These are phyloP conservation scores for Synchiropus splendidus DNA, from an alignment of 2,113 vertebrate species.

Conservation along the genomic window DNA sequence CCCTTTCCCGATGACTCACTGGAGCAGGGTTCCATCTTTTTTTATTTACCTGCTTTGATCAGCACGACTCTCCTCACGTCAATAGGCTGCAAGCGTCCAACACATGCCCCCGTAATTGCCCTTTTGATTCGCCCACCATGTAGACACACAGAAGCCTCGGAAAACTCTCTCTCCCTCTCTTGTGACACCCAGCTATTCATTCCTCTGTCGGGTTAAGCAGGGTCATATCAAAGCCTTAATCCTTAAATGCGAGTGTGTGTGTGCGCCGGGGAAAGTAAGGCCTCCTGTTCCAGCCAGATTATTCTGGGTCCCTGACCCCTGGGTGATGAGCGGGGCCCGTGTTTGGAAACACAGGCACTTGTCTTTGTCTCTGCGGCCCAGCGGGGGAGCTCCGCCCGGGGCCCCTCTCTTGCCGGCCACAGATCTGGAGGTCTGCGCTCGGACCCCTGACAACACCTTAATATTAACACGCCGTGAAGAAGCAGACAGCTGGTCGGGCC, in stretches of 20 bases:
- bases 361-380: slow-evolving; percentile 62
- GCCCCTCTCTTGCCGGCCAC: slow-evolving; percentile 36
- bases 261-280: slow-evolving; percentile 22
- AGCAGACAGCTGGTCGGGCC: slow-evolving; percentile 46
- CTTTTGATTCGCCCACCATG: slow-evolving; percentile 5
- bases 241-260: slow-evolving; percentile 26
- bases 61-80: slow-evolving; percentile 12
- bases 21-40: slow-evolving; percentile 23
- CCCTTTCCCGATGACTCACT: slow-evolving; percentile 25
- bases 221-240: slow-evolving; percentile 60
- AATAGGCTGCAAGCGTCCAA: slow-evolving; percentile 1
- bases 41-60: slow-evolving; percentile 40
- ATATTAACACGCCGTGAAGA: slow-evolving; percentile 40
- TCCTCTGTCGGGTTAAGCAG: slow-evolving; percentile 57
- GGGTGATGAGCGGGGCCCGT: slow-evolving; percentile 52
- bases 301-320: slow-evolving; percentile 64
- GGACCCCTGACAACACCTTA: slow-evolving; percentile 28
- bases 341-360: slow-evolving; percentile 68
- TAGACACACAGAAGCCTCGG: too few relatives aligned
- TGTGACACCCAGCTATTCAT: slow-evolving; percentile 18
- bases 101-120: slow-evolving; percentile 18
- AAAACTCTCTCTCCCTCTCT: slow-evolving; percentile 6
- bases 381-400: slow-evolving; percentile 42
- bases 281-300: slow-evolving; percentile 58
- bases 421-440: slow-evolving; percentile 20